Conservation (phyloP, 2,797 vertebrate species). For the Valencia hispanica region DNA sequence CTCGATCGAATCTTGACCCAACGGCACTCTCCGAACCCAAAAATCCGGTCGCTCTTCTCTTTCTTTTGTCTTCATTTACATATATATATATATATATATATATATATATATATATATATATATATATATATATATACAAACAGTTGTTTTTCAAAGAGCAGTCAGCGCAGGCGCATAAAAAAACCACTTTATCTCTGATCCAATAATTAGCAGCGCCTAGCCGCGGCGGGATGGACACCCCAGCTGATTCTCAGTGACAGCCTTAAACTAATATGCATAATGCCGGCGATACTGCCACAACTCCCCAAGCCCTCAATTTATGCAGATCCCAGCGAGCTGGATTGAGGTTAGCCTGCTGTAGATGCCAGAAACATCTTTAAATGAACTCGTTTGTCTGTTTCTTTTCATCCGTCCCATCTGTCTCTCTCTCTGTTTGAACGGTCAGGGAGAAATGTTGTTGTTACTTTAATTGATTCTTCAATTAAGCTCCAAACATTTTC, state of each 20-base stretch:
- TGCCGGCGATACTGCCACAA: constrained; percentile 80
- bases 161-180: constrained; percentile 44
- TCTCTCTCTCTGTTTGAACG: constrained; percentile 22
- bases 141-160: constrained; percentile 61
- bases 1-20: constrained; percentile 79
- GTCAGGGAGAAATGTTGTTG: constrained; percentile 33
- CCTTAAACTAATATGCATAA: constrained; percentile 86
- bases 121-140: constrained; percentile 36
- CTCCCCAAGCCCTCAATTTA: constrained; percentile 82
- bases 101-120: too few species aligned
- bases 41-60: constrained; percentile 59
- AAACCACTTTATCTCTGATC: constrained; percentile 79
- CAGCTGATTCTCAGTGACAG: constrained; percentile 83
- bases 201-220: constrained; percentile 84
- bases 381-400: constrained; percentile 77
- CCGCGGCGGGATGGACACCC: constrained; percentile 78
- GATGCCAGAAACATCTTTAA: constrained; percentile 75
- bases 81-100: too few species aligned
- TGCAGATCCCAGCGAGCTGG: constrained; percentile 83
- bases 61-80: constrained; percentile 18
- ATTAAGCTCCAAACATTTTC: constrained; percentile 21
- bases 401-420: constrained; percentile 62
- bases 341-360: constrained; percentile 79
- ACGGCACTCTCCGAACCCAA: constrained; percentile 63
- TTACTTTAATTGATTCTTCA: constrained; percentile 24